These are phyloP conservation scores for Pseudonaja textilis DNA, from an alignment of 2,113 vertebrate genomes.

Conservation along the genomic window DNA sequence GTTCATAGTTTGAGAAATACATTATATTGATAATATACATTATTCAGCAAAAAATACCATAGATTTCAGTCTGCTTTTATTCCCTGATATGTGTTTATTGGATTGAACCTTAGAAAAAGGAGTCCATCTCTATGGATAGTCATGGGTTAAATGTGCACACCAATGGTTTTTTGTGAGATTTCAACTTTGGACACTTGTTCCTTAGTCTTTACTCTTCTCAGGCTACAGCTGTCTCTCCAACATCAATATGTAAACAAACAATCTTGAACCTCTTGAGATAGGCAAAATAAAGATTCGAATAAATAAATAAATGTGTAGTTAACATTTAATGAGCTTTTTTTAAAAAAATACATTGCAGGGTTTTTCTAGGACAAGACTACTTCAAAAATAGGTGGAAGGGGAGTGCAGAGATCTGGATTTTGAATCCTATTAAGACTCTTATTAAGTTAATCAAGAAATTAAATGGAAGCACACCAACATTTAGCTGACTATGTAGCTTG, in stretches of 20 bases:
- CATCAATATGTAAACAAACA: neutral
- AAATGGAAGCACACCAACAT: neutral
- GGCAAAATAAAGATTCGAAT: neutral
- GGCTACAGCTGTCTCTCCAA: neutral
- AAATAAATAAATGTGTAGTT: neutral
- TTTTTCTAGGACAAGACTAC: neutral
- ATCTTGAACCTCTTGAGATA: neutral
- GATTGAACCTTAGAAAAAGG: neutral
- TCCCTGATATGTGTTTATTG: neutral
- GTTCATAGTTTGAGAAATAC: neutral
- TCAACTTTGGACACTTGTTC: neutral
- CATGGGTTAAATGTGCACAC: neutral
- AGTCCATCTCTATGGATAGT: neutral
- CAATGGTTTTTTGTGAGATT: neutral
- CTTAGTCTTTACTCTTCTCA: neutral
- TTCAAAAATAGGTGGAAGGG: neutral
- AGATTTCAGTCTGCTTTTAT: neutral
- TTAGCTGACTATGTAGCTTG: neutral
- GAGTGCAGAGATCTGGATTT: neutral
- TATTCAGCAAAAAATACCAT: neutral
- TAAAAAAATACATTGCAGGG: neutral
- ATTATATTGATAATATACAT: neutral
- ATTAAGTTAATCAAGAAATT: neutral
- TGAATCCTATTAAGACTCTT: neutral
- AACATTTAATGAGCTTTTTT: neutral